Percentiles rank a stretch among this genome's conserved stretches.
These are phyloP conservation scores for Miltochrista miniata DNA, from an alignment of 2,888 invertebrate species.

Conservation along the genomic window DNA sequence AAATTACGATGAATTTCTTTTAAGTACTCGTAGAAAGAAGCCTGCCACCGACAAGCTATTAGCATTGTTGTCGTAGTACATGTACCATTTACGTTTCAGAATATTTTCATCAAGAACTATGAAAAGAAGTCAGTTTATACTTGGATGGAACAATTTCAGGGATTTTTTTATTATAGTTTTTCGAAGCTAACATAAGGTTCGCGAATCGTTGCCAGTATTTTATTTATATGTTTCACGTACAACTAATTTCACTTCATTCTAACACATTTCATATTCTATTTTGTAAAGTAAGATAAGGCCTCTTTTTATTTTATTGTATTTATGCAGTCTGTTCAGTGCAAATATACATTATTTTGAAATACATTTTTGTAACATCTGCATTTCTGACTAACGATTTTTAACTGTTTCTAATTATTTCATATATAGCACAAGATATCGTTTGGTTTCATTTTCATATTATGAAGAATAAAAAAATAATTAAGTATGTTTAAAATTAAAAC, in stretches of 20 bases:
- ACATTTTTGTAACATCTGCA: slow-evolving; percentile 24
- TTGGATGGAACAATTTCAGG: too few species aligned
- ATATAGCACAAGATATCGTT: slow-evolving; percentile 31
- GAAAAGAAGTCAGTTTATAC: too few species aligned
- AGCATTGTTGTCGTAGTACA: too few species aligned
- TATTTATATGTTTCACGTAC: not conserved
- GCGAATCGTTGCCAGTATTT: not conserved
- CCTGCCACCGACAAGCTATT: too few species aligned
- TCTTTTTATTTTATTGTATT: slow-evolving; percentile 23
- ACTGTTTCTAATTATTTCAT: slow-evolving; percentile 7
- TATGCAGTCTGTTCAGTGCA: slow-evolving; percentile 28
- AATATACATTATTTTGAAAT: slow-evolving; percentile 6
- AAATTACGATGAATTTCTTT: too few species aligned
- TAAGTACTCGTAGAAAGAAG: too few species aligned
- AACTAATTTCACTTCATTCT: slow-evolving; percentile 8
- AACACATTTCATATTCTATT: slow-evolving; percentile 22
- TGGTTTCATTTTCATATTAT: slow-evolving; percentile 26
- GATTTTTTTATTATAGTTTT: too few species aligned
- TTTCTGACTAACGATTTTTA: slow-evolving; percentile 40
- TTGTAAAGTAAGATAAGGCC: slow-evolving; percentile 29
- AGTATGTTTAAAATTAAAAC: not conserved
- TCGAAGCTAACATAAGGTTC: too few species aligned
- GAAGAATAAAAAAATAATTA: slow-evolving; percentile 10
- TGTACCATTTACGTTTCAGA: too few species aligned
- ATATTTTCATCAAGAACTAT: too few species aligned